These are phyloP conservation scores for Aphyosemion australe DNA, from an alignment of 2,113 vertebrate genomes.

Conservation along the genomic window DNA sequence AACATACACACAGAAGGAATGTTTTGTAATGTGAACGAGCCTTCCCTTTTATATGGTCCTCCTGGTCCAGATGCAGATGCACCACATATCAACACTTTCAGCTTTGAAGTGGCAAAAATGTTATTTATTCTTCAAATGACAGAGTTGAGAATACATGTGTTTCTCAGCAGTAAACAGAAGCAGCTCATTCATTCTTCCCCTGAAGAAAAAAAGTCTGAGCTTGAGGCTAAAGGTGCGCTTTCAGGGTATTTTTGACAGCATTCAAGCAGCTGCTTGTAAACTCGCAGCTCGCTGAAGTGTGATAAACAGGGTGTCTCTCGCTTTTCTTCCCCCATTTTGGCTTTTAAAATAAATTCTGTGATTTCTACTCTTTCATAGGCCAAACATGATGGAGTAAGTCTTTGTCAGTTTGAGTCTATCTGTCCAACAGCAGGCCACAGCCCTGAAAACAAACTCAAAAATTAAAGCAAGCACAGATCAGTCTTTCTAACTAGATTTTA, in stretches of 20 bases:
- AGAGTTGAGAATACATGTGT: slow-evolving; percentile 19
- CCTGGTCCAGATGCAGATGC: not conserved
- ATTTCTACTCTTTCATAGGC: slow-evolving; percentile 32
- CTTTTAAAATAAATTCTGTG: slow-evolving; percentile 35
- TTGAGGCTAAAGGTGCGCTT: slow-evolving; percentile 55
- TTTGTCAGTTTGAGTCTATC: slow-evolving; percentile 22
- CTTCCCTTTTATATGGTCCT: not conserved
- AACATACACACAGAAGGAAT: too few species aligned
- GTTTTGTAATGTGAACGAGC: not conserved
- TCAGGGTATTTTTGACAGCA: slow-evolving; percentile 36
- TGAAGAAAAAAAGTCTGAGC: slow-evolving; percentile 41
- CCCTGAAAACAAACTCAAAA: slow-evolving; percentile 7
- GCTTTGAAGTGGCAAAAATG: not conserved
- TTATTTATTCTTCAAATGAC: slow-evolving; percentile 29
- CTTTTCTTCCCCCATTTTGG: slow-evolving; percentile 23
- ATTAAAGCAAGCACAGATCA: slow-evolving; percentile 18
- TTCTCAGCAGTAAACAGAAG: slow-evolving; percentile 44
- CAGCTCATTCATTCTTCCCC: slow-evolving; percentile 26
- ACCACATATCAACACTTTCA: not conserved
- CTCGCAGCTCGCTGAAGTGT: slow-evolving; percentile 34
- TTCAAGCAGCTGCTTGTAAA: slow-evolving; percentile 51
- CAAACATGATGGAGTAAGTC: slow-evolving; percentile 26
- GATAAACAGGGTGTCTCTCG: slow-evolving; percentile 40
- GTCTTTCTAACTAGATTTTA: slow-evolving; percentile 5
- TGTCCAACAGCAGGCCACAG: slow-evolving; percentile 22